A percentile compares a stretch with the other conserved stretches of the same genome.
phyloP scores from a whole-genome alignment of 2,113 vertebrate genomes.

The Myanophis thanlyinensis region DNA sequence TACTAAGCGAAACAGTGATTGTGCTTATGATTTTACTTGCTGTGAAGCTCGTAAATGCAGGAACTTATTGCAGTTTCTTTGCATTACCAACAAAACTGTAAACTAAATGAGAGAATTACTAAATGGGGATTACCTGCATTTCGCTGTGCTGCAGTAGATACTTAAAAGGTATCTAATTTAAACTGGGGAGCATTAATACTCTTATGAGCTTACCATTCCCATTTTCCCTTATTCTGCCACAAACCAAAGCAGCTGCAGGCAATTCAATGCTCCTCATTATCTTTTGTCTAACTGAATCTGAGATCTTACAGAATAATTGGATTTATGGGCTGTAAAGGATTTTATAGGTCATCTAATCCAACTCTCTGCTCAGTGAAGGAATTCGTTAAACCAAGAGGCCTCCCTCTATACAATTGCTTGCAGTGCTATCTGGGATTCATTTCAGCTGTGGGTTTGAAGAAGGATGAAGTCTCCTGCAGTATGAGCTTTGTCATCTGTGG shows the following conservation, averaged over 20 bases:
- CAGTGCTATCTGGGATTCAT: not conserved
- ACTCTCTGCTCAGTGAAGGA: not conserved
- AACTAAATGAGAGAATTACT: not conserved
- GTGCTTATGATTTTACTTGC: not conserved
- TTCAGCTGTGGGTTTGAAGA: not conserved
- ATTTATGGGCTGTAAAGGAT: not conserved
- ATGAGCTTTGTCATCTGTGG: not conserved
- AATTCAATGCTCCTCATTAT: not conserved
- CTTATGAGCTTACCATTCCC: not conserved
- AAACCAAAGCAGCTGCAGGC: not conserved
- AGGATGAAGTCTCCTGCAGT: not conserved
- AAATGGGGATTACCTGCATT: not conserved
- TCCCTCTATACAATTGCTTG: not conserved
- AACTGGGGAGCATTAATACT: not conserved
- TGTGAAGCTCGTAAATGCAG: not conserved
- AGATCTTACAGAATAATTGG: not conserved
- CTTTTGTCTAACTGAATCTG: not conserved
- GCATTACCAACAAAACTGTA: not conserved
- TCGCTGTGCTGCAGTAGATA: not conserved
- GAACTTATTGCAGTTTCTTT: not conserved
- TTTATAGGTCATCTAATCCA: not conserved
- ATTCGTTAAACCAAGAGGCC: not conserved
- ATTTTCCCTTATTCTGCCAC: not conserved
- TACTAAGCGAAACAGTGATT: not conserved
- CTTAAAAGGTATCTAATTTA: not conserved